Percentiles rank a stretch among this genome's conserved stretches.
Conservation (phyloP, 1,140 invertebrate genomes). For the Bombus sibiricus region DNA sequence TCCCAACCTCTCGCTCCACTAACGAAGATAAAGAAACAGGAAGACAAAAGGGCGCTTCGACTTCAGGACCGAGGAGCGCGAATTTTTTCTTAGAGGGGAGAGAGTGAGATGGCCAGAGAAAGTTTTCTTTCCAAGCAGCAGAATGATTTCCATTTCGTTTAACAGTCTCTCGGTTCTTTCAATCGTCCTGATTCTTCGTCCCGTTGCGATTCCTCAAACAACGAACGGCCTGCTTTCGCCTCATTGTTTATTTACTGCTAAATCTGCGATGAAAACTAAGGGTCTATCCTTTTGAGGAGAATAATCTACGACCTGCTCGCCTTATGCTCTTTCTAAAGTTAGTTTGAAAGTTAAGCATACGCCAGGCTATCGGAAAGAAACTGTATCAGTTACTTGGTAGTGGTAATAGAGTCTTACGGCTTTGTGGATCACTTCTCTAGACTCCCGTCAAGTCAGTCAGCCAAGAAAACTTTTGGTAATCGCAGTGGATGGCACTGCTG, state of each 20-base stretch:
- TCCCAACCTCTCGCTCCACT: neutral
- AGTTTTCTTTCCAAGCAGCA: conserved; percentile 23
- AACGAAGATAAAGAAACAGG: conserved; percentile 35
- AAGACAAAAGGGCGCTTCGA: neutral
- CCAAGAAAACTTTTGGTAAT: neutral
- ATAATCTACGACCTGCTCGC: too few species aligned
- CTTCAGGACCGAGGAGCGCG: neutral
- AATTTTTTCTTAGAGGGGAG: neutral
- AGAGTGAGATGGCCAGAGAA: neutral
- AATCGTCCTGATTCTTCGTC: neutral
- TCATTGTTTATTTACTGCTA: conserved; percentile 22
- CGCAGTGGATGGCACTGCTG: neutral
- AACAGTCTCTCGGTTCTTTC: neutral
- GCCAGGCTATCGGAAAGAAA: too few species aligned
- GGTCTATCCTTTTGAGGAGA: too few species aligned
- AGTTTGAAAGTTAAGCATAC: too few species aligned
- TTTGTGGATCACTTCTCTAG: too few species aligned
- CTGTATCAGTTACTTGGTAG: too few species aligned
- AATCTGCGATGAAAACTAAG: neutral
- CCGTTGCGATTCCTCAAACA: neutral
- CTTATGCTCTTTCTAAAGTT: too few species aligned
- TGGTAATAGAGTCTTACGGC: too few species aligned
- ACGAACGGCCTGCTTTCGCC: neutral
- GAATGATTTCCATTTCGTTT: conserved; percentile 50
- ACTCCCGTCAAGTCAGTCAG: too few species aligned